Evolutionary conservation across 2,888 invertebrate genomes (phyloP).

Genomic region (Galeruca laticollis): DNA sequence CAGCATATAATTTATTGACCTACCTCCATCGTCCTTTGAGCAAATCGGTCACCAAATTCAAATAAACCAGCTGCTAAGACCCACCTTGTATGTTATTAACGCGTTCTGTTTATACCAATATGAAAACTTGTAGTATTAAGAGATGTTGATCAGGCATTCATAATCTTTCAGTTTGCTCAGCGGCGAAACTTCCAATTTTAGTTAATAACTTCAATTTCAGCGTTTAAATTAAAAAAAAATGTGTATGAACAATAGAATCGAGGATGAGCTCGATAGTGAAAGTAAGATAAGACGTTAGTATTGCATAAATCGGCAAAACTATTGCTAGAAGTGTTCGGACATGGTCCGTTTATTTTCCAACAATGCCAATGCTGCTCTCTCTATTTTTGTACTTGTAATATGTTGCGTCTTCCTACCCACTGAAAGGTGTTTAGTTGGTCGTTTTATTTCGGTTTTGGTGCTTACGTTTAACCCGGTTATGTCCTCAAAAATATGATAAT

Average conservation of each 20-base stretch:
- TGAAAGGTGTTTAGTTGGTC: conserved; percentile 16
- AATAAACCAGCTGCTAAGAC: too few relatives aligned
- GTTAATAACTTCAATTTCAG: conserved; percentile 20
- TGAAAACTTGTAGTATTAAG: background rate
- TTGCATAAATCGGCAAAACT: conserved; percentile 57
- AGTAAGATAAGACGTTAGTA: conserved; percentile 63
- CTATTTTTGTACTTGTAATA: conserved; percentile 50
- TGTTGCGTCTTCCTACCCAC: conserved; percentile 22
- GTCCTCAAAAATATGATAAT: conserved; percentile 11
- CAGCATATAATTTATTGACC: too few relatives aligned
- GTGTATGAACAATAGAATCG: conserved; percentile 37
- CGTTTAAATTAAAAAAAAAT: conserved; percentile 32
- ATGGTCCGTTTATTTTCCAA: conserved; percentile 65
- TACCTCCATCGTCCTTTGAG: too few relatives aligned
- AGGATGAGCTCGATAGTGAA: conserved; percentile 66
- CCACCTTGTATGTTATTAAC: too few relatives aligned
- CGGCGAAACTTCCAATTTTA: background rate
- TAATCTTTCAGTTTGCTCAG: background rate
- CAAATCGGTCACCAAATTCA: too few relatives aligned
- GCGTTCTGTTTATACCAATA: too few relatives aligned
- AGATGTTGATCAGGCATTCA: background rate
- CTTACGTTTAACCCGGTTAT: conserved; percentile 17
- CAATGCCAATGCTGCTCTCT: conserved; percentile 63
- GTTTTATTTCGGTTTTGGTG: conserved; percentile 26
- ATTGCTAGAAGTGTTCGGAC: conserved; percentile 60